Percentiles rank a stretch among this genome's conserved stretches.
Evolutionary conservation across 2,113 vertebrate genomes (phyloP).

Genomic region (Megaceryle torquata): DNA sequence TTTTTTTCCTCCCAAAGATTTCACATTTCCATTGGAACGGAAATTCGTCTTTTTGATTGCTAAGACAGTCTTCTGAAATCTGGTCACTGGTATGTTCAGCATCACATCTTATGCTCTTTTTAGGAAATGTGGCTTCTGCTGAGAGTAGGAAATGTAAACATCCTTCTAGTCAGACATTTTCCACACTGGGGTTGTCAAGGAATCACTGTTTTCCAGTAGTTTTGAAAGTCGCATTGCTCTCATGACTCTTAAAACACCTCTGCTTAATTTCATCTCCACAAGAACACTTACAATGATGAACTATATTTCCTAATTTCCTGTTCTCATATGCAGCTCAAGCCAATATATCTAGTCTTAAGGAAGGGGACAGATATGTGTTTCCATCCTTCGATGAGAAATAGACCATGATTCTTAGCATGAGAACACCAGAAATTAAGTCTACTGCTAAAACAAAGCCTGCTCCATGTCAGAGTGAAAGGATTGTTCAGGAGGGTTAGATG

Average conservation of each 20-base stretch:
- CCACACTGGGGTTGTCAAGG: neutral
- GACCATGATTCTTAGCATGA: rapidly evolving
- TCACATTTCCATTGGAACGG: neutral
- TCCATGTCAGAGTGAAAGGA: neutral
- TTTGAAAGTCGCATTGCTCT: neutral
- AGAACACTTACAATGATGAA: neutral
- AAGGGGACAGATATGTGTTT: neutral
- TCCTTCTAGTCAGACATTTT: neutral
- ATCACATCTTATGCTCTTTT: neutral
- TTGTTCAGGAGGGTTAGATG: neutral
- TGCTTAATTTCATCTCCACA: neutral
- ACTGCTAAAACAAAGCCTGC: neutral
- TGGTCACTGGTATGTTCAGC: neutral
- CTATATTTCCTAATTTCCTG: neutral
- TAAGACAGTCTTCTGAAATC: neutral
- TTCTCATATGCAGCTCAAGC: neutral
- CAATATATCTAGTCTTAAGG: neutral
- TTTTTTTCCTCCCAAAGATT: neutral
- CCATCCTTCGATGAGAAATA: neutral
- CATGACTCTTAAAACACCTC: neutral
- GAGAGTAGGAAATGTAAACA: neutral
- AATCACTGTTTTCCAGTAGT: constrained; percentile 2
- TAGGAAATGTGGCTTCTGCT: neutral
- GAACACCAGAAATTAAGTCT: neutral
- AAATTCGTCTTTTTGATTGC: neutral